A percentile compares a stretch with the other conserved stretches of the same genome.
These are phyloP conservation scores for Parazoanthus swiftii DNA, from an alignment of 92 coral and sea anemone genomes.

Conservation along the genomic window DNA sequence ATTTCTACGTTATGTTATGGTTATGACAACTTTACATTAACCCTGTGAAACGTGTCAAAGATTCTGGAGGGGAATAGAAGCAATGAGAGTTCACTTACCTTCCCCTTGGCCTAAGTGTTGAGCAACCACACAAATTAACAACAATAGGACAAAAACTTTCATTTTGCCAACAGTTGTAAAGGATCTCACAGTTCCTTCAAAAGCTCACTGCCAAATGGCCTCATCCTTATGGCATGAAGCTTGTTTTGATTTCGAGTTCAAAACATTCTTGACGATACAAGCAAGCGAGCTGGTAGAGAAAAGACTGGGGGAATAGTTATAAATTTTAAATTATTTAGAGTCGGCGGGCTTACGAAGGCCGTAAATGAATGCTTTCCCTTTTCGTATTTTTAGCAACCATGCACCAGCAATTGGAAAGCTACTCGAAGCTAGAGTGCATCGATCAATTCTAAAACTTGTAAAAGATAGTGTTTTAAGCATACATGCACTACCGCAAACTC, in stretches of 20 bases:
- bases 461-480: too few relatives aligned
- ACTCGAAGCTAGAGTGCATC: too few relatives aligned
- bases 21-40: background rate
- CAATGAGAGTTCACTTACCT: conserved; percentile 1
- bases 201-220: conserved; percentile 23
- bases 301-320: background rate
- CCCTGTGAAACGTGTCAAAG: background rate
- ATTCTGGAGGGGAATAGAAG: background rate
- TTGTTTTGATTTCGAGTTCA: conserved; percentile 32
- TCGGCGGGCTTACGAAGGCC: background rate
- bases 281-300: conserved; percentile 37
- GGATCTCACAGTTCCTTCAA: conserved; percentile 36
- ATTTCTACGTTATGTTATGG: background rate
- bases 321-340: conserved; percentile 8
- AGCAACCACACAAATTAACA: conserved; percentile 27
- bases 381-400: too few relatives aligned
- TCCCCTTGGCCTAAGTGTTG: conserved; percentile 9
- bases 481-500: too few relatives aligned
- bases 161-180: conserved; percentile 36
- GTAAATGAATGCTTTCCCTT: too few relatives aligned
- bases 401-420: too few relatives aligned
- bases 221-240: conserved; percentile 38
- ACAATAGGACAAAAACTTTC: conserved; percentile 22
- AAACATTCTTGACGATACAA: conserved; percentile 33
- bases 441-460: too few relatives aligned